Evolutionary conservation across 1,140 invertebrate genomes (phyloP), one percentile per base, ranked within the genome.

Genomic region (Euwallacea fornicatus): DNA sequence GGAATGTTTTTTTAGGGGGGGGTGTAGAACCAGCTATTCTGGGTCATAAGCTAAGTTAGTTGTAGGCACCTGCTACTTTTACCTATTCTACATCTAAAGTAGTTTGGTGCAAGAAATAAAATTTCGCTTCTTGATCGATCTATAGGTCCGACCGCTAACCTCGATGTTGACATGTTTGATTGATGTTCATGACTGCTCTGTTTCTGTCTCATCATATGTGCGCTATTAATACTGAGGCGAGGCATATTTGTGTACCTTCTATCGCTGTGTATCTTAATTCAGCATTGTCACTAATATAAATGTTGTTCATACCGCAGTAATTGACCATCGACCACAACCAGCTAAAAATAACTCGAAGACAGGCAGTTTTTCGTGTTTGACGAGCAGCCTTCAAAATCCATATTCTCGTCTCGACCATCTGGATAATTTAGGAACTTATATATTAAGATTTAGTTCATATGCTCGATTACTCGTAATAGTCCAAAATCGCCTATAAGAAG

Each of bases 131-230:
- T 69, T 69, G 67, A 50, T 71, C 61, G 41, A 13, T 61, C 43
- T 7, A 42, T 13, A 56, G 71, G 60, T 69, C 60, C 41, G 65
- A 69, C 71, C 64, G 64, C 70, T 67, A 62, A 72, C 42, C 71
- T 73, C 71, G 71, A 73, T 73, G 66, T 73, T 73, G 71, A 73
- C 65, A 69, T 73, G 71, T 73, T 73, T 73, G 59, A 73, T 73
- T 68, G 46, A 72, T 66, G 70, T 67, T 67, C 11, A 72, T 72
- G 64, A 72, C 70, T 72, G 70, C 43, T 72, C 63, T 65, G 69
- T 71, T 66, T 72, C 70, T 72, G 69, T 71, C 62, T 71, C 69
- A 68, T 60, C 50, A 68, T 65, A 65, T 68, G 43, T 60, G 50
- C 10, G 6, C 33, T 66, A 42, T 68, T 60, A 60, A 21, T 50